A percentile compares a stretch with the other conserved stretches of the same genome.
Evolutionary conservation across 1,140 invertebrate genomes (phyloP).

Genomic region (Drosophila bocki): DNA sequence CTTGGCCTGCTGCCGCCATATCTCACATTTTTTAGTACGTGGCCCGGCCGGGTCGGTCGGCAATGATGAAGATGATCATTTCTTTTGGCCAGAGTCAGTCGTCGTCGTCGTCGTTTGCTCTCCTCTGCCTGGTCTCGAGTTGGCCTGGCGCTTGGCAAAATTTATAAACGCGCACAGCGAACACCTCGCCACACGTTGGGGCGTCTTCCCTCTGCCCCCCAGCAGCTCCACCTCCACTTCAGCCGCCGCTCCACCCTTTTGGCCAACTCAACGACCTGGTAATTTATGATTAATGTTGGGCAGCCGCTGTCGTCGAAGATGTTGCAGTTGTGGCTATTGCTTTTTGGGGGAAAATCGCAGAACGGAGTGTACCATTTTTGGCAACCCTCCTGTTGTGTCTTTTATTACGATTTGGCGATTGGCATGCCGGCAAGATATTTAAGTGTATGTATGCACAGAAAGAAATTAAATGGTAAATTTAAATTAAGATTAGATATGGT

Average conservation of each 20-base stretch:
- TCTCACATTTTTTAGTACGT: conserved; percentile 79
- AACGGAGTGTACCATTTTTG: conserved; percentile 74
- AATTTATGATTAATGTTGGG: conserved; percentile 82
- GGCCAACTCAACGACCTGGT: conserved; percentile 77
- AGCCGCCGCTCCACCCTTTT: conserved; percentile 23
- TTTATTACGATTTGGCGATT: conserved; percentile 63
- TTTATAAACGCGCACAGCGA: conserved; percentile 80
- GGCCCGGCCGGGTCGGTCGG: conserved; percentile 53
- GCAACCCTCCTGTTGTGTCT: conserved; percentile 78
- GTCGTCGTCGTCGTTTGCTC: not conserved
- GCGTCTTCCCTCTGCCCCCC: conserved; percentile 63
- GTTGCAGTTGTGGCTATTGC: conserved; percentile 30
- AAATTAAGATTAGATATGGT: too few species aligned
- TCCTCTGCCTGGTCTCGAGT: conserved; percentile 8
- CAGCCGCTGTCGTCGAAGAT: conserved; percentile 60
- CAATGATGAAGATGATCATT: conserved; percentile 81
- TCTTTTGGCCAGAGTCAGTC: conserved; percentile 43
- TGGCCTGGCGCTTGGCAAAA: conserved; percentile 77
- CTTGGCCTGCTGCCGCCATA: conserved; percentile 82
- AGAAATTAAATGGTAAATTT: not conserved
- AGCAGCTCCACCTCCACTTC: conserved; percentile 5
- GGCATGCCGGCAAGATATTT: conserved; percentile 26
- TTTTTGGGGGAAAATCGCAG: conserved; percentile 34
- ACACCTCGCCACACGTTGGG: conserved; percentile 81
- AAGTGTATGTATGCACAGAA: not conserved